Conservation (phyloP, 2,797 vertebrate species). For the Bufotes viridis region DNA sequence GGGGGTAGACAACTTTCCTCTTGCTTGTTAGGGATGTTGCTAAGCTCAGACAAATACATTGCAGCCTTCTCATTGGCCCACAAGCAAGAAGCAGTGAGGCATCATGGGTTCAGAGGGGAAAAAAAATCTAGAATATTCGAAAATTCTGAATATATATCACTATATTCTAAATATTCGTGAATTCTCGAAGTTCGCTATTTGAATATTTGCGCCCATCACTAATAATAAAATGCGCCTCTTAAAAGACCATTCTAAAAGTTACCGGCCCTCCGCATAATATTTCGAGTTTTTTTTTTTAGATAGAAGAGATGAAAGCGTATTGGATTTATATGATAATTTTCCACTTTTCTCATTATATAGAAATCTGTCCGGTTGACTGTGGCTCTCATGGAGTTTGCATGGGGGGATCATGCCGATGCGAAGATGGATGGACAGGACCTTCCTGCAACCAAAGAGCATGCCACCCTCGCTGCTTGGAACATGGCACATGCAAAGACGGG, state of each 20-base stretch:
- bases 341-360: slow-evolving; percentile 68
- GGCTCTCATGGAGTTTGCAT: slow-evolving; percentile 92
- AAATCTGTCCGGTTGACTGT: slow-evolving; percentile 90
- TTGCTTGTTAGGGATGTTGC: too few species aligned
- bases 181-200: too few species aligned
- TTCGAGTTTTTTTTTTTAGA: background rate
- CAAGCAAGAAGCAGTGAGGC: too few species aligned
- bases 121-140: too few species aligned
- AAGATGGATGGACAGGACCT: slow-evolving; percentile 92
- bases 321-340: background rate
- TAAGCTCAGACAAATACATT: too few species aligned
- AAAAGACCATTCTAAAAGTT: slow-evolving; percentile 7
- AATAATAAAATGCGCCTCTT: background rate
- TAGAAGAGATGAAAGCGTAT: background rate
- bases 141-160: too few species aligned
- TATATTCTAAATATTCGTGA: too few species aligned
- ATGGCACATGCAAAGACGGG: slow-evolving; percentile 93
- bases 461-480: slow-evolving; percentile 93
- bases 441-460: slow-evolving; percentile 92
- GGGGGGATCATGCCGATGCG: slow-evolving; percentile 89
- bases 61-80: too few species aligned
- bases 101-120: too few species aligned
- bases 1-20: too few species aligned
- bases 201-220: too few species aligned
- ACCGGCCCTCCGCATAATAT: background rate